These are phyloP conservation scores for Threskiornis aethiopicus DNA, from an alignment of 2,797 vertebrate genomes.

Conservation along the genomic window DNA sequence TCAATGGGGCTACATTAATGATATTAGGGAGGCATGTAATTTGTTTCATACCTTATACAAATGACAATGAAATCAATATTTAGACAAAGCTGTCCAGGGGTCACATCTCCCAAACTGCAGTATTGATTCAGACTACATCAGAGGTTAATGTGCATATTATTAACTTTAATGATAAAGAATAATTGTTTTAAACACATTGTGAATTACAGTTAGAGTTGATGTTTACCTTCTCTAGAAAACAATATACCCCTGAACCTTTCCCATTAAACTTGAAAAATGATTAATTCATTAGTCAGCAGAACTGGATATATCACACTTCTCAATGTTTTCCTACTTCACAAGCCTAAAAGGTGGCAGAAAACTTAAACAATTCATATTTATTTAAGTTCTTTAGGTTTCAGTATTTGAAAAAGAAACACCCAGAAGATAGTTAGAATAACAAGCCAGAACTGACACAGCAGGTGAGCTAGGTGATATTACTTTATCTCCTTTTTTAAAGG, in stretches of 20 bases:
- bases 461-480: not conserved
- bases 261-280: conserved; percentile 53
- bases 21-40: conserved; percentile 83
- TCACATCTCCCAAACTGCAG: conserved; percentile 79
- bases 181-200: conserved; percentile 71
- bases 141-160: conserved; percentile 85
- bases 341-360: not conserved
- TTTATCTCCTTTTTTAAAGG: not conserved
- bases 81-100: conserved; percentile 83
- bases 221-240: conserved; percentile 55
- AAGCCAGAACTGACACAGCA: not conserved
- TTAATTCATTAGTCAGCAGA: conserved; percentile 41
- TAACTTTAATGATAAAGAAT: conserved; percentile 75
- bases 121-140: conserved; percentile 83
- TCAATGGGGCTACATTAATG: conserved; percentile 77
- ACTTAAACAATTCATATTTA: not conserved
- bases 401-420: not conserved
- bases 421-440: not conserved
- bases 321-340: not conserved
- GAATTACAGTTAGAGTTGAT: conserved; percentile 45
- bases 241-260: conserved; percentile 37
- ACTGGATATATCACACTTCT: not conserved
- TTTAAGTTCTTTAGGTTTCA: not conserved
- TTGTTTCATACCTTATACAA: conserved; percentile 86
- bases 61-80: conserved; percentile 90